These are phyloP conservation scores for Vipera ursinii DNA, from an alignment of 2,797 vertebrate species.

Conservation along the genomic window DNA sequence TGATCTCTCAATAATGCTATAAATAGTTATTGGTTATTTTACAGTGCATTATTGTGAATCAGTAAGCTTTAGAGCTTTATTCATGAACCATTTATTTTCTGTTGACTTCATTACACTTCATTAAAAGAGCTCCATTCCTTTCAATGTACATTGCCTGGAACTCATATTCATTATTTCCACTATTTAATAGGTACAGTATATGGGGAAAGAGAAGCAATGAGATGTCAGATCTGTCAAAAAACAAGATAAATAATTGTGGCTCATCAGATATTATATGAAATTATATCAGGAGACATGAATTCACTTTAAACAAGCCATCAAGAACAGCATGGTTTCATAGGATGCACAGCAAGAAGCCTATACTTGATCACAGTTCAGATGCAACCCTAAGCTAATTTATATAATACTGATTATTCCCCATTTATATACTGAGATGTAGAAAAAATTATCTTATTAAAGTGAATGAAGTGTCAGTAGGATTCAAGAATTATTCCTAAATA, in stretches of 20 bases:
- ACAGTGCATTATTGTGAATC: not conserved
- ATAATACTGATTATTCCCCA: not conserved
- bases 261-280: conserved; percentile 28
- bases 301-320: conserved; percentile 1
- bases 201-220: conserved; percentile 20
- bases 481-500: not conserved
- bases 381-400: not conserved
- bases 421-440: not conserved
- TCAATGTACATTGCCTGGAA: conserved; percentile 47
- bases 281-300: conserved; percentile 28
- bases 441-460: not conserved
- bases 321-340: not conserved
- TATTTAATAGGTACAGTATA: conserved; percentile 26
- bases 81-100: not conserved
- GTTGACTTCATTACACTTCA: conserved; percentile 40
- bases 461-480: not conserved
- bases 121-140: conserved; percentile 44
- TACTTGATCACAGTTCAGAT: not conserved
- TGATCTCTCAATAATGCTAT: not conserved
- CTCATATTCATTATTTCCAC: conserved; percentile 49
- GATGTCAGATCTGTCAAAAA: conserved; percentile 28
- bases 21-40: conserved; percentile 34
- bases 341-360: not conserved
- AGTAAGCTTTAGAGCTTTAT: conserved; percentile 37
- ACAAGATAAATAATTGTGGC: conserved; percentile 28